Conservation (phyloP, 2,113 vertebrate genomes). For the Nanorana parkeri region DNA sequence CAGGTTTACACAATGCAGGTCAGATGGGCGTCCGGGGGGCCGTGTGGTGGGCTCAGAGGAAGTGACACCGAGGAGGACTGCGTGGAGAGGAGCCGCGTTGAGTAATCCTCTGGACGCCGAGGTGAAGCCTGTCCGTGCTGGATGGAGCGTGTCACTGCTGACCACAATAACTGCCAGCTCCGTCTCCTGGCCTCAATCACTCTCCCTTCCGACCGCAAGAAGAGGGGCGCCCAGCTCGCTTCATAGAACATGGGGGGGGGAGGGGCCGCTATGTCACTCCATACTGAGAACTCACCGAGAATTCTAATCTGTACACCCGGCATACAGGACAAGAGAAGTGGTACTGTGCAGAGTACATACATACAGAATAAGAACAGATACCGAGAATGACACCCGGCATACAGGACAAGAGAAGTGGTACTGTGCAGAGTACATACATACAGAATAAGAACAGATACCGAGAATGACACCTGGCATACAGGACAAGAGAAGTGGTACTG, state of each 20-base stretch:
- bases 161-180: conserved; percentile 51
- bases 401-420: no score
- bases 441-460: no score
- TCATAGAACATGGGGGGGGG: background rate
- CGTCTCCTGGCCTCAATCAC: conserved; percentile 35
- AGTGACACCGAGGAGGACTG: conserved; percentile 7
- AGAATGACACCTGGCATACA: no score
- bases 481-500: no score
- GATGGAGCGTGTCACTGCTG: background rate
- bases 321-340: no score
- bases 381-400: no score
- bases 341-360: no score
- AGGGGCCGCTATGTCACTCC: no score
- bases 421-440: no score
- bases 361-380: no score
- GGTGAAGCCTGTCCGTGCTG: conserved; percentile 5
- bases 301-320: no score
- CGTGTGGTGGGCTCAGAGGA: conserved; percentile 36
- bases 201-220: conserved; percentile 45
- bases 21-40: background rate
- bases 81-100: conserved; percentile 9
- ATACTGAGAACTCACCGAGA: no score
- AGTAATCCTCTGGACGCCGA: conserved; percentile 7
- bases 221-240: background rate
- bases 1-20: conserved; percentile 35